phyloP scores from a whole-genome alignment of 2,113 vertebrate genomes.

The Isichthys henryi region DNA sequence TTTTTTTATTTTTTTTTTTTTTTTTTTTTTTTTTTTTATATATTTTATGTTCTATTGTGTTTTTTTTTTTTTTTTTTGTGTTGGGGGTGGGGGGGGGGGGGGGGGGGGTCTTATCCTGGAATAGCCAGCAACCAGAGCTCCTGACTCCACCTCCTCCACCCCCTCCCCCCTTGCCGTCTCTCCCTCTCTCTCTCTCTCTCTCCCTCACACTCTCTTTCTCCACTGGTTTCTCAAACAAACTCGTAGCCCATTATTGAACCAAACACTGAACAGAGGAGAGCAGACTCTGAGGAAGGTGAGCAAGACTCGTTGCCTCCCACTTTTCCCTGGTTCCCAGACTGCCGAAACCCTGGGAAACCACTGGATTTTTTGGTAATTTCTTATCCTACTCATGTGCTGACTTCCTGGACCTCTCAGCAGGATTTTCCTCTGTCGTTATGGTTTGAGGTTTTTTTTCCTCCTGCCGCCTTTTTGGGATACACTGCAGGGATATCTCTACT shows the following conservation, averaged over 20 bases:
- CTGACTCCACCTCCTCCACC: slow-evolving; percentile 16
- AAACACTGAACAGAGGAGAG: slow-evolving; percentile 33
- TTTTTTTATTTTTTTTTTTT: too few species aligned
- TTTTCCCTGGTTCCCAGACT: neutral
- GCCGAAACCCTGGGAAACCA: neutral
- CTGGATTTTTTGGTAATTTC: neutral
- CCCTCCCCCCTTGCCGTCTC: slow-evolving; percentile 18
- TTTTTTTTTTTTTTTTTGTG: too few species aligned
- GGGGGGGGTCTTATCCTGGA: slow-evolving; percentile 4
- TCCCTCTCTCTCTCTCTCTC: slow-evolving; percentile 14
- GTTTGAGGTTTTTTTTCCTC: neutral
- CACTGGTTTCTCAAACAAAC: slow-evolving; percentile 30
- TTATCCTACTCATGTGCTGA: neutral
- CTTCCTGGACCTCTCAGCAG: neutral
- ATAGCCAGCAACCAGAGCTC: slow-evolving; percentile 30
- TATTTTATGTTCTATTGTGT: too few species aligned
- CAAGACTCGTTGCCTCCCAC: slow-evolving; percentile 21
- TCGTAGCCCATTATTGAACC: slow-evolving; percentile 35
- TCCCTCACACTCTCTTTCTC: slow-evolving; percentile 23
- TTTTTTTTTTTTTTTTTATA: too few species aligned
- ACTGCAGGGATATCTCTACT: slow-evolving; percentile 5
- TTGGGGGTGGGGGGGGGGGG: too few species aligned
- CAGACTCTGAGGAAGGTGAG: slow-evolving; percentile 32
- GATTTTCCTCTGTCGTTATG: neutral
- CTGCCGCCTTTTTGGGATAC: slow-evolving; percentile 1